These are phyloP conservation scores for Thecophora atra DNA, from an alignment of 2,888 invertebrate genomes.

Conservation along the genomic window DNA sequence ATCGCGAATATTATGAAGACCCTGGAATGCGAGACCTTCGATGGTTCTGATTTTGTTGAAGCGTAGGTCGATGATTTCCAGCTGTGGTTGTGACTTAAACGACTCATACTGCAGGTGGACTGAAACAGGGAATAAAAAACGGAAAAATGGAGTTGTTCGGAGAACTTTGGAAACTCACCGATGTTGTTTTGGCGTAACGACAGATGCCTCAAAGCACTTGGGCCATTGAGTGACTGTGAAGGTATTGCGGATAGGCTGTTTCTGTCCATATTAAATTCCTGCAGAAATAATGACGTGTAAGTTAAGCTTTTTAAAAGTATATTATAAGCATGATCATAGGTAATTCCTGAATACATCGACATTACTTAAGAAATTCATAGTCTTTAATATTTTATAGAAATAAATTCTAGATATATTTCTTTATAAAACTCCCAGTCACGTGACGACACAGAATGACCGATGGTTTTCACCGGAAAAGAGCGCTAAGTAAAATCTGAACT, in stretches of 20 bases:
- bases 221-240: constrained; percentile 82
- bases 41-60: constrained; percentile 79
- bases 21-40: constrained; percentile 79
- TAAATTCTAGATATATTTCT: too few species aligned
- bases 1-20: constrained; percentile 73
- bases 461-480: too few species aligned
- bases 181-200: constrained; percentile 83
- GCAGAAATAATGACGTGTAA: constrained; percentile 50
- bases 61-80: constrained; percentile 82
- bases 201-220: constrained; percentile 76
- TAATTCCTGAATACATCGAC: too few species aligned
- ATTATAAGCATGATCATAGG: too few species aligned
- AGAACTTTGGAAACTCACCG: constrained; percentile 69
- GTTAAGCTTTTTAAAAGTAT: background rate
- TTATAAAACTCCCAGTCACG: too few species aligned
- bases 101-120: constrained; percentile 75
- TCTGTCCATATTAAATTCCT: constrained; percentile 83
- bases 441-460: too few species aligned
- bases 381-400: too few species aligned
- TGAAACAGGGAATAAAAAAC: constrained; percentile 61
- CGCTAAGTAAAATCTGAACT: too few species aligned
- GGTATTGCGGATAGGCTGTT: constrained; percentile 83
- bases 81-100: constrained; percentile 74
- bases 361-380: too few species aligned
- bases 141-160: constrained; percentile 14